Base-by-base conservation (phyloP, 1,140 invertebrate species). In the Hydropsyche tenuis region DNA sequence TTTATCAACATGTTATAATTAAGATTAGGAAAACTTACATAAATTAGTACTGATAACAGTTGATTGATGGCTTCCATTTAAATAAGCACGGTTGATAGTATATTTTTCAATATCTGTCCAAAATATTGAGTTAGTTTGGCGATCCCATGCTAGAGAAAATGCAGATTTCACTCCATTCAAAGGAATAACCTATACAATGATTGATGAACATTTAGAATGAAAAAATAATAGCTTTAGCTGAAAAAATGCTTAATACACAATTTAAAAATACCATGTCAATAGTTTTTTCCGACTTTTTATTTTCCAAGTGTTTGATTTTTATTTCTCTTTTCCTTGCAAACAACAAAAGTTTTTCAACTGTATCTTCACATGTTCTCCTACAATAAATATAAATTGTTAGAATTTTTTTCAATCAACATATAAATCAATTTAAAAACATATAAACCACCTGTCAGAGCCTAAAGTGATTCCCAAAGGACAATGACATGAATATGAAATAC, bases 31-130 rank as follows among this genome's bases (percentile, higher is more conserved):
- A 51, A 64, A 77, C 82, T 84, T 85, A 91, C 90, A 86, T 72
- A 94, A 82, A 82, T 93, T 92, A 11, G 89, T 88, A 42, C 84
- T 84, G 11, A 87, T 80, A 27, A 94, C 87, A 9, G 93, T 87
- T 42, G 88, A 83, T 80, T 95, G 93, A 77, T 89, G 85, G 65
- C 89, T 90, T 14, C 94, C 94, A 81, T 95, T 93, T 27, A 94
- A 83, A 74, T 86, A 89, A 1, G 93, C 92, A 60, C 89, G 88
- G 76, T 91, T 94, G 12, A 97, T 96, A 0, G 92, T 90, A 78
- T 93, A 90, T 18, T 90, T 88, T 75, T 94, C 93, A 0, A 94
- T 89, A 80, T 96, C 95, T 0, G 93, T 93, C 94, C 94, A 96
- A 79, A 91, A 96, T 79, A 96, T 93, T 16, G 89, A 89, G 79